A percentile compares a stretch with the other conserved stretches of the same genome.
Conservation (phyloP, 2,888 invertebrate genomes). For the Thereva nobilitata region DNA sequence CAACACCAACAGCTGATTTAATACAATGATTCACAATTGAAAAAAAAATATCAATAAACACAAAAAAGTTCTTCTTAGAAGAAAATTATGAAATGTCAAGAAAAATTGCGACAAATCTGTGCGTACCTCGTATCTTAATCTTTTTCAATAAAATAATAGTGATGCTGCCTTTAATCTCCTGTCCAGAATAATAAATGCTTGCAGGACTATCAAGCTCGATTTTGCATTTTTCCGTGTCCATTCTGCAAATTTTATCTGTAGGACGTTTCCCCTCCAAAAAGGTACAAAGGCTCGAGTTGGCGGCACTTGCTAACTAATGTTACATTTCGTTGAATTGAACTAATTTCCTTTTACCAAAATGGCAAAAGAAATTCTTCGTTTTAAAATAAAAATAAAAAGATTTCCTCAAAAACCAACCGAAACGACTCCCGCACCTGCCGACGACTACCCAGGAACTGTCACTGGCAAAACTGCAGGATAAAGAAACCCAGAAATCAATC, state of each 20-base stretch:
- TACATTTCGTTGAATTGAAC: background rate
- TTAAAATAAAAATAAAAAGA: background rate
- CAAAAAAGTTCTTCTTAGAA: background rate
- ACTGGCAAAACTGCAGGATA: too few relatives aligned
- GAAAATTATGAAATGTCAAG: too few relatives aligned
- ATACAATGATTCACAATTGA: conserved; percentile 10
- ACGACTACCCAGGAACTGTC: too few relatives aligned
- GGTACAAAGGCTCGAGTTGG: too few relatives aligned
- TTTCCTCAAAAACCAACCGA: too few relatives aligned
- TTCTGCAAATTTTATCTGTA: conserved; percentile 36
- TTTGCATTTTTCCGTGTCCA: conserved; percentile 56
- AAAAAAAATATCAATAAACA: conserved; percentile 24
- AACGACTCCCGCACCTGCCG: too few relatives aligned
- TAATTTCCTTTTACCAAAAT: conserved; percentile 10
- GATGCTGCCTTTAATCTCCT: conserved; percentile 54
- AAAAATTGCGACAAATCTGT: background rate
- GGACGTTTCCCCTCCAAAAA: background rate
- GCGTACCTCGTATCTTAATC: conserved; percentile 56
- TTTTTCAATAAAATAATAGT: conserved; percentile 55
- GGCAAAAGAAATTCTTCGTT: conserved; percentile 5
- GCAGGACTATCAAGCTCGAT: conserved; percentile 55
- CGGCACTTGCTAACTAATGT: too few relatives aligned
- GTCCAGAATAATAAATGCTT: conserved; percentile 53
- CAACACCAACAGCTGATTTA: conserved; percentile 30
- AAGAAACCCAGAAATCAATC: too few relatives aligned